Evolutionary conservation across 2,797 vertebrate genomes (phyloP), one percentile per base, ranked within the genome.

Genomic region (Argyrosomus regius): DNA sequence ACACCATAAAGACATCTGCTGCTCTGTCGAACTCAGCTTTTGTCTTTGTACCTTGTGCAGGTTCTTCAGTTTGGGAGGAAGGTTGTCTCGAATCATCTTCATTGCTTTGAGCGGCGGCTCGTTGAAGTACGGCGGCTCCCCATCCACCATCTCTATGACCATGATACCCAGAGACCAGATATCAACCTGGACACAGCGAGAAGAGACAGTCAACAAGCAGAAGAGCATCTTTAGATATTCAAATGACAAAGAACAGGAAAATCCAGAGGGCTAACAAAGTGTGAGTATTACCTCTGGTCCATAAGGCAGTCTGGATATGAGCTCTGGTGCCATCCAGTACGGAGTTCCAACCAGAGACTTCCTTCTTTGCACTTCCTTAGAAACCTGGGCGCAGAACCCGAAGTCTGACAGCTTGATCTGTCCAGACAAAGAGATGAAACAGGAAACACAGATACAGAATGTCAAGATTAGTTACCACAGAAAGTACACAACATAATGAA

Each of bases 61-160:
- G 10, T 99, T 98, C 89, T 99, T 99, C 9, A 99, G 95, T 85
- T 97, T 98, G 31, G 98, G 98, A 0, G 98, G 98, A 46, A 98
- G 90, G 86, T 98, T 99, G 95, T 99, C 98, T 9, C 98, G 95
- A 78, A 99, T 99, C 97, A 98, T 99, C 87, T 99, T 99, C 98
- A 99, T 99, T 59, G 98, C 98, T 90, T 99, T 98, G 17, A 99
- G 94, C 0, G 98, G 98, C 0, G 98, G 97, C 88, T 99, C 98
- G 0, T 99, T 99, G 85, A 99, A 99, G 77, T 99, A 98, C 0
- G 98, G 98, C 0, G 98, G 98, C 24, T 99, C 98, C 49, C 98
- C 98, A 0, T 99, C 98, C 17, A 99, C 98, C 98, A 99, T 99
- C 93, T 99, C 98, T 0, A 99, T 99, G 31, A 99, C 98, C 98